A percentile compares a stretch with the other conserved stretches of the same genome.
These are phyloP conservation scores for Paguma larvata DNA, from an alignment of 2,797 vertebrate genomes.

Conservation along the genomic window DNA sequence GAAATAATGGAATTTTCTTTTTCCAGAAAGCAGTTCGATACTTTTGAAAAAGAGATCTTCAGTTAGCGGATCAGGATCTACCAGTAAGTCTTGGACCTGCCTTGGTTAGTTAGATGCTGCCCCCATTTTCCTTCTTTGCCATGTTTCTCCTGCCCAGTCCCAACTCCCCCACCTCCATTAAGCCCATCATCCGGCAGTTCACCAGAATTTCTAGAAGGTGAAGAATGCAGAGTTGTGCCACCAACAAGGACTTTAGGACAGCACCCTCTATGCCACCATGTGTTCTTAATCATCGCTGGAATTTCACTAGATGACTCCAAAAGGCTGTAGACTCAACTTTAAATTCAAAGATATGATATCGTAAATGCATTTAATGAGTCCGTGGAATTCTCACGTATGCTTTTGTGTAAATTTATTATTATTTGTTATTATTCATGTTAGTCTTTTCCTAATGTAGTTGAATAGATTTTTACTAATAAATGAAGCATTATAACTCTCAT, in stretches of 20 bases:
- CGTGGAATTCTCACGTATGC: not conserved
- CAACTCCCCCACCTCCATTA: not conserved
- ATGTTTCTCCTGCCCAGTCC: not conserved
- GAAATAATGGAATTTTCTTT: not conserved
- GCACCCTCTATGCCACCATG: not conserved
- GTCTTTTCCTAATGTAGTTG: not conserved
- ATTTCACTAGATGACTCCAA: constrained; percentile 3
- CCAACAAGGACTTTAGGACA: not conserved
- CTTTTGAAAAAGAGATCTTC: not conserved
- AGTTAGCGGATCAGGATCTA: no score
- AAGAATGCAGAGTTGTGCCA: not conserved
- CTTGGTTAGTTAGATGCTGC: not conserved
- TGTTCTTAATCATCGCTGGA: not conserved
- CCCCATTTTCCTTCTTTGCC: not conserved
- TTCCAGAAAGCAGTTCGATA: not conserved
- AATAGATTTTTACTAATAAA: not conserved
- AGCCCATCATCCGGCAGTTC: not conserved
- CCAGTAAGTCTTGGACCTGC: not conserved
- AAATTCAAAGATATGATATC: not conserved
- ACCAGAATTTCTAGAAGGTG: not conserved
- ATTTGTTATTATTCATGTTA: not conserved
- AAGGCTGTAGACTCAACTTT: not conserved
- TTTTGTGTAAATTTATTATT: not conserved
- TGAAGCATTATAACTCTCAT: not conserved
- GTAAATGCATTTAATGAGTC: not conserved